These are phyloP conservation scores for Candoia aspera DNA, from an alignment of 2,113 vertebrate genomes.

Conservation along the genomic window DNA sequence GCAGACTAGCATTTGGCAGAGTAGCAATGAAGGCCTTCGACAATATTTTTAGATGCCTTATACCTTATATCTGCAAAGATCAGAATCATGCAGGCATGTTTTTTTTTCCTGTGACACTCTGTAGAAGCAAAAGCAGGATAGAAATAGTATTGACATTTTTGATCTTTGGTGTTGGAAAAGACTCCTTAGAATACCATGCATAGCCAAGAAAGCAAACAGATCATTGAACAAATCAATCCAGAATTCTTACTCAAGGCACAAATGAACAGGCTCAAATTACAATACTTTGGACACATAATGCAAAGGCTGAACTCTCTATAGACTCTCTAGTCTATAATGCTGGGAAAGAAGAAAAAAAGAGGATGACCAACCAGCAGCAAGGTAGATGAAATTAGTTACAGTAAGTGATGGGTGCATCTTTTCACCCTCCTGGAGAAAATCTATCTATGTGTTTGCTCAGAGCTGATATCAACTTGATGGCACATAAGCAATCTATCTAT, in stretches of 20 bases:
- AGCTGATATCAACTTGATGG: neutral
- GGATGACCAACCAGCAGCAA: neutral
- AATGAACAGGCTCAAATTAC: too few relatives aligned
- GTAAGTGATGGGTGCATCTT: neutral
- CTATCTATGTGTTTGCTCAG: too few relatives aligned
- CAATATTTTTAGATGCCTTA: neutral
- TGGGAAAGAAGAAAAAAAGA: neutral
- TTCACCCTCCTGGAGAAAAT: too few relatives aligned
- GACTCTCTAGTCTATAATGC: neutral
- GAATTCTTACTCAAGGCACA: too few relatives aligned
- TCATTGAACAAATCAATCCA: neutral
- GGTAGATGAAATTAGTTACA: neutral
- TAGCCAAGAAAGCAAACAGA: too few relatives aligned
- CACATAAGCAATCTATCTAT: neutral
- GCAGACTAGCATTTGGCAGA: neutral
- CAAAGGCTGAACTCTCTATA: neutral
- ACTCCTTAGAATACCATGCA: neutral
- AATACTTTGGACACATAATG: neutral
- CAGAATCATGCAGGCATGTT: too few relatives aligned
- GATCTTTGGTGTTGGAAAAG: neutral
- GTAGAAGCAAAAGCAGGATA: neutral
- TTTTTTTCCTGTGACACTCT: neutral
- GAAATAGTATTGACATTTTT: neutral
- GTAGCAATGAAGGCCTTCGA: neutral
- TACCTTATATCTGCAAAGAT: neutral